Evolutionary conservation across 1,140 invertebrate genomes (phyloP), one percentile per base, ranked within the genome.

Genomic region (Drosophila repletoides): DNA sequence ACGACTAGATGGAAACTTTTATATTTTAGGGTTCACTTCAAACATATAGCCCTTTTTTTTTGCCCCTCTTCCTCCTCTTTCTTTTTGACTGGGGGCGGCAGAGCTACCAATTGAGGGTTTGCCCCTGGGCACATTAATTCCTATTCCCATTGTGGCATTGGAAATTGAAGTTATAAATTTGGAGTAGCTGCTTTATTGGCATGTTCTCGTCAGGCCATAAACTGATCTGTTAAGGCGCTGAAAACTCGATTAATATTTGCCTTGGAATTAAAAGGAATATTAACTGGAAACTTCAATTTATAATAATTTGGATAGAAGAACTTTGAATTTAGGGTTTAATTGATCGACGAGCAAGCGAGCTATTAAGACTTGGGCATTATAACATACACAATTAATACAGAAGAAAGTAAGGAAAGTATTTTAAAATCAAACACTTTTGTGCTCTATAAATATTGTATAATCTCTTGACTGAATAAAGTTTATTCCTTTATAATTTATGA

Each of bases 121-220:
- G 58, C 49, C 74, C 65, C 48, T 63, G 70, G 29, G 48, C 60
- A 79, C 79, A 83, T 83, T 63, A 84, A 79, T 86, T 84, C 49
- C 31, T 56, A 64, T 71, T 75, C n/a, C n/a, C n/a, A n/a, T n/a
- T n/a, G n/a, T n/a, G n/a, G 60, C 67, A 48, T 61, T 45, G 36
- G 49, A 59, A 66, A 69, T 28, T 45, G 69, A 22, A 73, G 63
- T 51, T 83, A 12, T 53, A 19, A 7, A 51, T 31, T 38, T 48
- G 26, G 48, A 65, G 29, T 56, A 29, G 36, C 46, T 45, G 70
- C 55, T 84, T 84, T 79, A 74, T 84, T 75, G 64, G 45, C 73
- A 58, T 72, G 56, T 75, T 63, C n/a, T n/a, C n/a, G n/a, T n/a
- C n/a, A 60, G 15, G n/a, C 49, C 38, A 80, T 76, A 66, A 75